These are phyloP conservation scores for Lacanobia oleracea DNA, from an alignment of 2,888 invertebrate species.

Conservation along the genomic window DNA sequence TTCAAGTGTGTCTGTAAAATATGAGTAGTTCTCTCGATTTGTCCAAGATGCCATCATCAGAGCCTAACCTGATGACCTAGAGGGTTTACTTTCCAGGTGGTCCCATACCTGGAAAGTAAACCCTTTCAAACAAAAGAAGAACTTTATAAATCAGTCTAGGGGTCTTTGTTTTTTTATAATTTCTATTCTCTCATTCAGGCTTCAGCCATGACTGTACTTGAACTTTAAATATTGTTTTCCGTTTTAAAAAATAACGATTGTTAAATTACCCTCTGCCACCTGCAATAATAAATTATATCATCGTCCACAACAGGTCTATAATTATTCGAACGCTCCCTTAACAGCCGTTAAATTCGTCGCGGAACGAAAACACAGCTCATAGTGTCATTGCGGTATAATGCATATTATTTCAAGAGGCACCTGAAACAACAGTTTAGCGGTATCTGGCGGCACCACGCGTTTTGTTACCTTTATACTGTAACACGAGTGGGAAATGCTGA, in stretches of 20 bases:
- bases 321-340: conserved; percentile 57
- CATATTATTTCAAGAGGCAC: conserved; percentile 74
- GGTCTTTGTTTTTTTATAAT: too few relatives aligned
- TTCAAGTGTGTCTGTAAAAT: too few relatives aligned
- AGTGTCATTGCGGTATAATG: conserved; percentile 65
- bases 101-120: too few relatives aligned
- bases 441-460: conserved; percentile 73
- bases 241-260: conserved; percentile 3
- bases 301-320: conserved; percentile 52
- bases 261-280: conserved; percentile 15
- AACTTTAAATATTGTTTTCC: neutral
- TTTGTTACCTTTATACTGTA: conserved; percentile 69
- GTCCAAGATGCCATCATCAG: too few relatives aligned
- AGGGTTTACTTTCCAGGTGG: too few relatives aligned
- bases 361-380: conserved; percentile 65
- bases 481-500: conserved; percentile 44
- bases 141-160: too few relatives aligned
- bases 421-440: conserved; percentile 78
- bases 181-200: neutral
- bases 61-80: too few relatives aligned
- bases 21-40: too few relatives aligned
- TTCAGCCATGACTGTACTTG: neutral
- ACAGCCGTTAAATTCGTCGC: conserved; percentile 53
- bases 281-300: conserved; percentile 51
- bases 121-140: too few relatives aligned